Evolutionary conservation across 2,888 invertebrate genomes (phyloP), one percentile per base, ranked within the genome.

Genomic region (Sinohyriopsis cumingii): DNA sequence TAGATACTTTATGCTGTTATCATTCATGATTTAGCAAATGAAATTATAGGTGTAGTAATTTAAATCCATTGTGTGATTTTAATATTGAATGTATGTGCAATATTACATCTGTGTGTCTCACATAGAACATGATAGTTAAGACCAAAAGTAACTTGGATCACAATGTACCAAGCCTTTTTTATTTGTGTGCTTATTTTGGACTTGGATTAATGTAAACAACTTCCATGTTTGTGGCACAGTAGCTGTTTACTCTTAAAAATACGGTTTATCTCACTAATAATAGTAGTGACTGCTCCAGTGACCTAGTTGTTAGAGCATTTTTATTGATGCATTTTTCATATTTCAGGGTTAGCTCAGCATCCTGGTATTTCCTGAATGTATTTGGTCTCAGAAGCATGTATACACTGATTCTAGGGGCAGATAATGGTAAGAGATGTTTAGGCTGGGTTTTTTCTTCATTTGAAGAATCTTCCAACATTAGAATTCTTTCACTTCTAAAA

Each of bases 331-430:
- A 45, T 68, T n/a, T 55, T 22, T 68, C 59, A 33, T 59, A 54
- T 82, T 82, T 56, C 82, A 91, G 91, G 91, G 99, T 99, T 0
- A 98, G 99, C 0, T 99, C 99, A 0, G 99, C 98, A 0, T 99
- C 99, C 0, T 99, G 99, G 99, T 99, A 99, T 91, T 99, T 99
- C 91, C 93, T 99, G 20, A 99, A 99, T 89, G 99, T 99, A 0
- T 99, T 99, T 91, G 99, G 99, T 24, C 92, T 99, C 64, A 92
- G 99, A 71, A 98, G 98, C 81, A 99, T 99, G 89, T 99, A 99
- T 90, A 95, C 97, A 0, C 92, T 99, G 56, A 99, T 99, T 12
- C 92, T 99, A 71, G 99, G 99, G 72, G 98, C 98, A 90, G 99
- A 99, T 89, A 99, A 99, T 92, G 95, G 94, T 93, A 91, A 90